Base-by-base conservation (phyloP, 2,888 invertebrate genomes). In the Cephus nigrinus region DNA sequence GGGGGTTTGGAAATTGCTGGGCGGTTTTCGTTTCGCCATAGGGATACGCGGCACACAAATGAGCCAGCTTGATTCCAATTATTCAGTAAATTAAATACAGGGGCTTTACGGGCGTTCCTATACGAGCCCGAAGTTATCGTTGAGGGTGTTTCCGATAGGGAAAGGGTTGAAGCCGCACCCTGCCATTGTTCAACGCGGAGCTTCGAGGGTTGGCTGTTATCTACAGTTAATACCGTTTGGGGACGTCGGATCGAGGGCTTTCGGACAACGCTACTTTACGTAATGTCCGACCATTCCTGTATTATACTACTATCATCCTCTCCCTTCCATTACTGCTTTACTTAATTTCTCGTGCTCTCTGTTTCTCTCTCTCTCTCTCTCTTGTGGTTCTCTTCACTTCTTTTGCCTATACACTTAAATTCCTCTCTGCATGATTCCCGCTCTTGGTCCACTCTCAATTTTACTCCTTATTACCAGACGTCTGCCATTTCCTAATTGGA, bases 21-120 rank as follows among this genome's bases (percentile, higher is more conserved):
- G 73, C 30, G 34, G 80, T 76, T 79, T 82, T 77, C 75, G 79
- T 77, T 78, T 76, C 74, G 73, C 69, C 69, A 68, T 69, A 68
- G 79, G 76, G 74, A 82, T 74, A 82, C 76, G 78, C 79, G 80
- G 84, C 84, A 85, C 89, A 86, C 90, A 90, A 91, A 91, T 90
- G 91, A 91, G 90, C 84, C 89, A 86, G 90, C 90, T 91, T 91
- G 89, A 89, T 91, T 90, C 89, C 90, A 91, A 91, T 91, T 91
- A 91, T 91, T 91, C 91, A 89, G 90, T 91, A 90, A 91, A 91
- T 91, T 91, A 91, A 91, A 91, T 90, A 88, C 91, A 86, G 85
- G 84, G 85, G 76, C 85, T 89, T 90, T 87, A 88, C 87, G 85
- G 86, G 85, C 88, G 82, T 82, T 82, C 80, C 40, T 75, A 69